Base-by-base conservation (phyloP, 2,888 invertebrate species). In the Tenthredo notha region DNA sequence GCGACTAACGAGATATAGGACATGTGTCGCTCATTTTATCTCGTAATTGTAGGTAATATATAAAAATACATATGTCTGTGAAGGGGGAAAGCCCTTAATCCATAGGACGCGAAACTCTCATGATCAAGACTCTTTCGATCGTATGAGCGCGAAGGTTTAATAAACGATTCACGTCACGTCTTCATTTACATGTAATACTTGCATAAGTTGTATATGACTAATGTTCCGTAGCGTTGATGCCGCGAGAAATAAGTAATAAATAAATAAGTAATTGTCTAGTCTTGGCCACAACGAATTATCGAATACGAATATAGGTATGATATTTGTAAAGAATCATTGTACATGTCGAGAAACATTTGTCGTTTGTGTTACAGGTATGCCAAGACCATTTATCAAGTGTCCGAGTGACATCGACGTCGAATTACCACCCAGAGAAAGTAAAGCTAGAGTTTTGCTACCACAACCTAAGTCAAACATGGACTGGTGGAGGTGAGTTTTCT, bases 381-480 rank as follows among this genome's bases (percentile, higher is more conserved):
- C 94, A 67, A 93, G 94, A 85, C 95, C 96, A 29, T 95, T 94
- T 88, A 96, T 96, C 86, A 95, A 94, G 88, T 96, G 96, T 90
- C 96, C 96, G 0, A 94, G 95, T 67, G 95, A 95, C 89, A 94
- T 96, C 67, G 95, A 94, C 50, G 94, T 95, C 54, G 94, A 94
- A 75, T 93, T 96, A 75, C 94, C 94, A 58, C 90, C 93, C 29
- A 94, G 94, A 61, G 94, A 94, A 87, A 92, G 91, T 65, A 93
- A 94, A 21, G 94, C 94, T 88, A 91, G 93, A 85, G 94, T 95
- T 70, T 92, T 93, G 75, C 94, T 95, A 84, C 94, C 95, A 2
- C 94, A 95, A 85, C 94, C 95, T 0, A 95, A 95, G 89, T 95
- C 96, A 50, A 96, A 96, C 92, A 94, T 96, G 90, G 96, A 96